Conservation (phyloP, 2,113 vertebrate genomes). For the Lucifuga dentata region DNA sequence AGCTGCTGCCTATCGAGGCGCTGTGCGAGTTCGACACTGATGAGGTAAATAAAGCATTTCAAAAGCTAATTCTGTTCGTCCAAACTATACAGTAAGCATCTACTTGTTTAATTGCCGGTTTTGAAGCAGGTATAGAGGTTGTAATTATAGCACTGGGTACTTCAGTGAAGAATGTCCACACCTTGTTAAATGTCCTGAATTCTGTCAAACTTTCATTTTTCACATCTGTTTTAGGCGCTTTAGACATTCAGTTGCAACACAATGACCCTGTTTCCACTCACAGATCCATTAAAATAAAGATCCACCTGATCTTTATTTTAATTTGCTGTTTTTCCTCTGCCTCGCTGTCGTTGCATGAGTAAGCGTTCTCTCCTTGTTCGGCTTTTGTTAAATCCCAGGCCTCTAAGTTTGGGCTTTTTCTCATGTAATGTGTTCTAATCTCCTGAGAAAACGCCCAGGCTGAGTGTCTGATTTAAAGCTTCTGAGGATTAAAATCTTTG, state of each 20-base stretch:
- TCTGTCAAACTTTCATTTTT: too few species aligned
- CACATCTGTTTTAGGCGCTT: too few species aligned
- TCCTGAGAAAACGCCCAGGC: not conserved
- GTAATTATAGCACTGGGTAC: too few species aligned
- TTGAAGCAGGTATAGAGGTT: too few species aligned
- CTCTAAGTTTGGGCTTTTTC: slow-evolving; percentile 7
- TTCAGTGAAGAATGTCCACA: too few species aligned
- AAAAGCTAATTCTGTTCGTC: too few species aligned
- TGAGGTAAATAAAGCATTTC: slow-evolving; percentile 78
- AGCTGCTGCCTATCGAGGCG: slow-evolving; percentile 90
- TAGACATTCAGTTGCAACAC: too few species aligned
- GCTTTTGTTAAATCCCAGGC: not conserved
- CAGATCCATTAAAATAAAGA: too few species aligned
- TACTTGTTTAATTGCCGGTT: too few species aligned
- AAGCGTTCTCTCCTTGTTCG: slow-evolving; percentile 3
- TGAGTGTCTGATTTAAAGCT: slow-evolving; percentile 1
- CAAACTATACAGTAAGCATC: too few species aligned
- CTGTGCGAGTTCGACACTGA: slow-evolving; percentile 93
- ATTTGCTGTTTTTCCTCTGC: not conserved
- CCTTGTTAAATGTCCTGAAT: too few species aligned
- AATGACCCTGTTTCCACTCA: not conserved
- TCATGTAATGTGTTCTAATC: slow-evolving; percentile 27
- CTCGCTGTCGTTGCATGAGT: slow-evolving; percentile 1
- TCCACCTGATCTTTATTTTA: slow-evolving; percentile 1
- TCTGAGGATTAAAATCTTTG: not conserved